Base-by-base conservation (phyloP, 2,888 invertebrate species). In the Callyntrura sp. region DNA sequence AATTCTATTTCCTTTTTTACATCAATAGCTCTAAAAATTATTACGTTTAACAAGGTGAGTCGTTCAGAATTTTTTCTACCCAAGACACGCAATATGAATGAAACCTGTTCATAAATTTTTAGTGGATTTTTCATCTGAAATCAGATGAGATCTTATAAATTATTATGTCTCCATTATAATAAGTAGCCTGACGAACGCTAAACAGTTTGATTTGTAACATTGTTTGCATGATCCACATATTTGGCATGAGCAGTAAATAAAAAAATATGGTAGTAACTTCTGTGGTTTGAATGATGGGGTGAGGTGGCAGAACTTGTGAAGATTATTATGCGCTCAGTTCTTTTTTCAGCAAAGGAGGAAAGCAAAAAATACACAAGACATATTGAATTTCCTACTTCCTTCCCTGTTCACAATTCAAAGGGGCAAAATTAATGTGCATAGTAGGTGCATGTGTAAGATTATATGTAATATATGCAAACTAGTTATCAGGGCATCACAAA, bases 101-200 rank as follows among this genome's bases (percentile, higher is more conserved):
- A 86, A 88, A 88, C 87, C 87, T 88, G 87, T 88, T 88, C 82
- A 88, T 82, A 88, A 82, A 82, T 88, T 82, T 62, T 70, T 51
- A 57, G 28, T 45, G 57, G 65, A 70, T 88, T 87, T 43, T 51
- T 82, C 1, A 14, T 25, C 57, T 57, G 45, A 35, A 60, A 85
- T 73, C 76, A 84, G 73, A 70, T 25, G 57, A 57, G 25, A 62
- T 12, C 17, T 83, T 14, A 17, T 62, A 55, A 79, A 55, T 70
- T 57, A 76, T 51, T 23, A 85, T 85, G 78, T 85, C 45, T 82
- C 51, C 45, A 81, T 81, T n/a, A 68, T 68, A 68, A 68, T 28
- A 76, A 78, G 70, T 73, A 73, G 70, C 70, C 43, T 25, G 45
- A 73, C 43, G 8, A 73, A 45, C 70, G 12, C 70, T 1, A 73